Conservation (phyloP, 2,113 vertebrate genomes). For the Ochotona princeps region DNA sequence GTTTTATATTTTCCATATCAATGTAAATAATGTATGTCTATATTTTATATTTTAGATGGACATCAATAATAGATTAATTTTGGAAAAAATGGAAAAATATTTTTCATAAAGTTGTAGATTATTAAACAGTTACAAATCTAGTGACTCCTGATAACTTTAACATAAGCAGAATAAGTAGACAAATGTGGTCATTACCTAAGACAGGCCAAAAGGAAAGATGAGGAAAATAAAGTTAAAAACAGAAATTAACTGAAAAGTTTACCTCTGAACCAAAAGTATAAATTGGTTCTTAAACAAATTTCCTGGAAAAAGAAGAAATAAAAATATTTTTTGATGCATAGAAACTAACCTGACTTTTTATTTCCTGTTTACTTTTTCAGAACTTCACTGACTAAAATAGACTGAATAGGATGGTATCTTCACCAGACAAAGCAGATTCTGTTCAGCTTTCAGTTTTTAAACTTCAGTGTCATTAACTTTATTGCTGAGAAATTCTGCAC, state of each 20-base stretch:
- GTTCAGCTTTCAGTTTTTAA: conserved; percentile 7
- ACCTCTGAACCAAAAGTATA: background rate
- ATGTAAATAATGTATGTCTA: background rate
- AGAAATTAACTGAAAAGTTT: background rate
- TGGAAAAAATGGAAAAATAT: background rate
- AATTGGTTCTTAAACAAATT: background rate
- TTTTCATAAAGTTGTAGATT: background rate
- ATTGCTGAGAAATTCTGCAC: background rate
- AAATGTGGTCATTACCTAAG: background rate
- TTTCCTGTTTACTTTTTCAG: conserved; percentile 11
- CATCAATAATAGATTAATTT: background rate
- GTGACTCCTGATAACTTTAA: background rate
- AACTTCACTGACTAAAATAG: background rate
- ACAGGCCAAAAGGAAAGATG: background rate
- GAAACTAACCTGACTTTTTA: background rate
- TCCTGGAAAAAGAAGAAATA: background rate
- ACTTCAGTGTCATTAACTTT: conserved; percentile 22
- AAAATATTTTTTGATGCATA: background rate
- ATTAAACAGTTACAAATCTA: background rate
- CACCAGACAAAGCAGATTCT: background rate
- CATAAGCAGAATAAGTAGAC: background rate
- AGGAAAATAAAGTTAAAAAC: background rate
- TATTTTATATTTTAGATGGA: background rate
- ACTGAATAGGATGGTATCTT: background rate
- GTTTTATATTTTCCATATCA: background rate